These are phyloP conservation scores for Epizoanthus rinbou DNA, from an alignment of 92 coral and sea anemone genomes.

Conservation along the genomic window DNA sequence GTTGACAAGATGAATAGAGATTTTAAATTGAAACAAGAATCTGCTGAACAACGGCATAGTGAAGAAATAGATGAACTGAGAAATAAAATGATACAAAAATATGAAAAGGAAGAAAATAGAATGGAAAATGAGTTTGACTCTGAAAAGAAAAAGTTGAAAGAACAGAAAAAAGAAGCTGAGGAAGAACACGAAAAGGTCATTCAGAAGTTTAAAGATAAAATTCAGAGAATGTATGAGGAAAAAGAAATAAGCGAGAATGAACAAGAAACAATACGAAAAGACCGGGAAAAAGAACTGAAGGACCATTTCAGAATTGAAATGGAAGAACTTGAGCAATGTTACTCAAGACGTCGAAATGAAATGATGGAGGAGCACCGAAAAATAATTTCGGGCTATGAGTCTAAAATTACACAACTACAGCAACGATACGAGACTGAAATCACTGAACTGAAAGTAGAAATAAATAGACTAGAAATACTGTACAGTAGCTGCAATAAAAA, in stretches of 20 bases:
- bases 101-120: conserved; percentile 1
- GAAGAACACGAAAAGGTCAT: conserved; percentile 6
- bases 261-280: background rate
- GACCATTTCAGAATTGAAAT: background rate
- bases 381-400: background rate
- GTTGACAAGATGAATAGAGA: background rate
- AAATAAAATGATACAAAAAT: background rate
- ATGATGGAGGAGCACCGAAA: conserved; percentile 2
- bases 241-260: background rate
- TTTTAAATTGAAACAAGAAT: background rate
- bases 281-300: background rate
- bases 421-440: conserved; percentile 1
- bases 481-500: background rate
- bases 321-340: conserved; percentile 1
- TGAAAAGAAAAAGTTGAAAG: background rate
- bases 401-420: background rate
- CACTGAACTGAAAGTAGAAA: background rate
- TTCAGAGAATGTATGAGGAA: conserved; percentile 4
- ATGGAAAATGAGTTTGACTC: background rate
- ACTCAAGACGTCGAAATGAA: background rate
- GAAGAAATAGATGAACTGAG: conserved; percentile 11
- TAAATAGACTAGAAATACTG: background rate
- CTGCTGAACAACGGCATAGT: background rate
- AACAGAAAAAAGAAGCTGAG: background rate
- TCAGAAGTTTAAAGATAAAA: background rate